Conservation (phyloP, 2,888 invertebrate genomes). For the Zygogramma bicolorata region DNA sequence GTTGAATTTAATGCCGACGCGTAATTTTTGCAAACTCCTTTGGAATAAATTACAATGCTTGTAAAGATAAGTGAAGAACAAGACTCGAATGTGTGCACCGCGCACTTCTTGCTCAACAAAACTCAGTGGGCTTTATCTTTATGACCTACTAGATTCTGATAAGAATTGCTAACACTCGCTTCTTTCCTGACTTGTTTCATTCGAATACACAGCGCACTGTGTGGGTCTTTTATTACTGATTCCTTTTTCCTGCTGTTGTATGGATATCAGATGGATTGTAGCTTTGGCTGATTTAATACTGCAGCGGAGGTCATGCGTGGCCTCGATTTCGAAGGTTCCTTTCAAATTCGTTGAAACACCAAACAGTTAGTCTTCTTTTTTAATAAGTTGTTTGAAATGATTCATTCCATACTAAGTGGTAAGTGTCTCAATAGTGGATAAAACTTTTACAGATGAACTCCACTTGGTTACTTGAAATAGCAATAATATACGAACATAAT, state of each 20-base stretch:
- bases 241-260: not conserved
- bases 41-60: conserved; percentile 11
- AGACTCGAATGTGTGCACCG: conserved; percentile 20
- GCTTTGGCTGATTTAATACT: not conserved
- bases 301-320: too few relatives aligned
- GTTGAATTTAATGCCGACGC: not conserved
- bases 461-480: too few relatives aligned
- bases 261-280: not conserved
- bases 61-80: conserved; percentile 11
- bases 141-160: conserved; percentile 50
- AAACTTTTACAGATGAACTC: too few relatives aligned
- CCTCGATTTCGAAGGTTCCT: too few relatives aligned
- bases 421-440: too few relatives aligned
- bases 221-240: conserved; percentile 32
- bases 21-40: not conserved
- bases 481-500: too few relatives aligned
- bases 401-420: too few relatives aligned
- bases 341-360: too few relatives aligned
- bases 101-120: conserved; percentile 30
- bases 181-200: conserved; percentile 41
- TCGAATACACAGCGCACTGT: conserved; percentile 22
- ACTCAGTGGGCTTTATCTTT: conserved; percentile 49
- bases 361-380: too few relatives aligned
- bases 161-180: conserved; percentile 45
- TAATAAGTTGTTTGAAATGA: too few relatives aligned